These are phyloP conservation scores for Diprion similis DNA, from an alignment of 1,140 invertebrate genomes.

Conservation along the genomic window DNA sequence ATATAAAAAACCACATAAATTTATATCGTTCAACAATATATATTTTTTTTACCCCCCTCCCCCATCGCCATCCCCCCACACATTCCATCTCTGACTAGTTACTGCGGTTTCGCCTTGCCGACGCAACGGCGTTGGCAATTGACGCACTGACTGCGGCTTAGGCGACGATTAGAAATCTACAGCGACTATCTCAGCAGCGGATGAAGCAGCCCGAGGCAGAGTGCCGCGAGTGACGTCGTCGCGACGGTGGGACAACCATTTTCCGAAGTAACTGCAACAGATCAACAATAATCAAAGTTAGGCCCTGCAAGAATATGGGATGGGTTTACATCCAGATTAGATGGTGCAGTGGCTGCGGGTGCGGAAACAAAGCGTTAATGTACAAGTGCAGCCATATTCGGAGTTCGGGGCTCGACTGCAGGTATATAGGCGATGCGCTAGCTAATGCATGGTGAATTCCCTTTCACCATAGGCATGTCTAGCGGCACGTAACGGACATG, in stretches of 20 bases:
- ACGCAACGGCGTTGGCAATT: neutral
- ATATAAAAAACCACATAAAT: slow-evolving; percentile 19
- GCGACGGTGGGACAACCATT: slow-evolving; percentile 34
- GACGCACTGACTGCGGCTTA: neutral
- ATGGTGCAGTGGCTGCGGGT: neutral
- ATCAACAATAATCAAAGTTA: neutral
- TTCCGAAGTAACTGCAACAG: slow-evolving; percentile 52
- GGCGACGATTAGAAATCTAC: neutral
- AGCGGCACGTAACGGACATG: neutral
- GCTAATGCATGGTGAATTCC: neutral
- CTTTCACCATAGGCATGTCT: neutral
- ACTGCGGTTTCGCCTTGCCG: slow-evolving; percentile 27
- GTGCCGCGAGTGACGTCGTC: slow-evolving; percentile 31
- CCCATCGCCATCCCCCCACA: too few relatives aligned
- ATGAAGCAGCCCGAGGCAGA: slow-evolving; percentile 37
- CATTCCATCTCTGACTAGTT: slow-evolving; percentile 43
- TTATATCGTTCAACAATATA: slow-evolving; percentile 18
- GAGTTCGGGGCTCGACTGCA: neutral
- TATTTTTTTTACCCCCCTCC: too few relatives aligned
- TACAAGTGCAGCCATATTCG: too few relatives aligned
- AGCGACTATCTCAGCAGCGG: slow-evolving; percentile 47
- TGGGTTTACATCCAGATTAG: slow-evolving; percentile 18
- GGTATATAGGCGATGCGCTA: neutral
- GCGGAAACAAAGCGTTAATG: neutral
- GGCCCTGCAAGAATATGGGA: neutral